phyloP scores from a whole-genome alignment of 2,797 vertebrate genomes.

The Buphagus erythrorhynchus region DNA sequence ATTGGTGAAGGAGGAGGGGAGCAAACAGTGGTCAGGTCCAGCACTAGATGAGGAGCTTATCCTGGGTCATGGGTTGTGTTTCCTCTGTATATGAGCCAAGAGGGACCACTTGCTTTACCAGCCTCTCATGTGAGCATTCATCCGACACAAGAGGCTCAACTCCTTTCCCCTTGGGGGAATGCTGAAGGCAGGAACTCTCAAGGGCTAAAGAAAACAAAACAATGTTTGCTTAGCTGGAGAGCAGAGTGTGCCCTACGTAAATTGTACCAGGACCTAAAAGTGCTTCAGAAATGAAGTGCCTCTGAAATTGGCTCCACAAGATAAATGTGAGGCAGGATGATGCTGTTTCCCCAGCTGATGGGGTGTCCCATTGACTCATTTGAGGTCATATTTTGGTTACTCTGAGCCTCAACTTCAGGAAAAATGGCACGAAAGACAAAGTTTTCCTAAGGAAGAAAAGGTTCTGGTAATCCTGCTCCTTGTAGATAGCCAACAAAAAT shows the following conservation, averaged over 20 bases:
- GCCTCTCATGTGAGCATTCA: slow-evolving; percentile 43
- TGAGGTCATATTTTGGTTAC: background rate
- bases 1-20: background rate
- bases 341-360: background rate
- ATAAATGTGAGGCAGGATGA: background rate
- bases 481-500: background rate
- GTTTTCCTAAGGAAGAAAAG: background rate
- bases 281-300: slow-evolving; percentile 58
- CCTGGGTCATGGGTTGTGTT: background rate
- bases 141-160: slow-evolving; percentile 53
- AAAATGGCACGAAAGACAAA: background rate
- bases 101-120: slow-evolving; percentile 38
- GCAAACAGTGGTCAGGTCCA: background rate
- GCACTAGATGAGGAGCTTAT: background rate
- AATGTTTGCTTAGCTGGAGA: slow-evolving; percentile 66
- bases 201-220: slow-evolving; percentile 68
- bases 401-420: background rate
- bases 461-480: background rate
- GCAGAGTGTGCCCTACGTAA: slow-evolving; percentile 47
- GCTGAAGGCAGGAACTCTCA: slow-evolving; percentile 51
- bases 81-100: background rate
- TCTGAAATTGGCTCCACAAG: slow-evolving; percentile 6
- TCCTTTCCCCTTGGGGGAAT: slow-evolving; percentile 28
- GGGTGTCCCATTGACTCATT: background rate
- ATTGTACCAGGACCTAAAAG: slow-evolving; percentile 25